phyloP scores from a whole-genome alignment of 2,797 vertebrate genomes.

The Chiloscyllium punctatum region DNA sequence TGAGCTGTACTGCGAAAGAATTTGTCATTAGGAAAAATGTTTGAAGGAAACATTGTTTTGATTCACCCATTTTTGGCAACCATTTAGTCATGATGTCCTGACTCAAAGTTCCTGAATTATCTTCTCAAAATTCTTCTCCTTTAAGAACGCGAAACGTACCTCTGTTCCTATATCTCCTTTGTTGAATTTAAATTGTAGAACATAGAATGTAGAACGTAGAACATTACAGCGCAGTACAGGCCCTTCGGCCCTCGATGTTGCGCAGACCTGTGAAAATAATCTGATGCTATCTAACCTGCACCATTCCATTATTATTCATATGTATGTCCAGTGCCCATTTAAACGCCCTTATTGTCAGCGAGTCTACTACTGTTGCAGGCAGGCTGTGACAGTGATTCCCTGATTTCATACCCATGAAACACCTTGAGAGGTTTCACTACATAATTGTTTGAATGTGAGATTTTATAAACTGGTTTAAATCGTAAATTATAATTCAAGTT shows the following conservation, averaged over 20 bases:
- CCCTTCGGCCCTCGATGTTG: no score
- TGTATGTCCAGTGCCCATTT: no score
- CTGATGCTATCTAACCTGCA: no score
- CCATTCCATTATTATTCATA: no score
- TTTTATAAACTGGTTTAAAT: background rate
- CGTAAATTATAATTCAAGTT: background rate
- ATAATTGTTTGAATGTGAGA: background rate
- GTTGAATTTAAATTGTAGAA: background rate
- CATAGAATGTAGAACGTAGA: no score
- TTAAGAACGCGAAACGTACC: background rate
- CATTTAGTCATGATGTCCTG: background rate
- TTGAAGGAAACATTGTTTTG: background rate
- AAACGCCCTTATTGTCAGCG: no score
- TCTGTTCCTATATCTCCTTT: background rate
- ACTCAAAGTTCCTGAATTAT: background rate
- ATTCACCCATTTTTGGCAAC: background rate
- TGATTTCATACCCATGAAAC: background rate
- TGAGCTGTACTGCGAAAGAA: background rate
- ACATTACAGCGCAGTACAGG: no score
- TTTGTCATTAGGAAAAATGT: background rate
- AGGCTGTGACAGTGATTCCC: background rate
- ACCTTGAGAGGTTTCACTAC: background rate
- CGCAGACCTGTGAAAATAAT: no score
- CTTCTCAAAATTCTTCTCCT: background rate
- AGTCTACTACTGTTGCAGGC: no score